Conservation (phyloP, 2,113 vertebrate genomes). For the Castor canadensis region DNA sequence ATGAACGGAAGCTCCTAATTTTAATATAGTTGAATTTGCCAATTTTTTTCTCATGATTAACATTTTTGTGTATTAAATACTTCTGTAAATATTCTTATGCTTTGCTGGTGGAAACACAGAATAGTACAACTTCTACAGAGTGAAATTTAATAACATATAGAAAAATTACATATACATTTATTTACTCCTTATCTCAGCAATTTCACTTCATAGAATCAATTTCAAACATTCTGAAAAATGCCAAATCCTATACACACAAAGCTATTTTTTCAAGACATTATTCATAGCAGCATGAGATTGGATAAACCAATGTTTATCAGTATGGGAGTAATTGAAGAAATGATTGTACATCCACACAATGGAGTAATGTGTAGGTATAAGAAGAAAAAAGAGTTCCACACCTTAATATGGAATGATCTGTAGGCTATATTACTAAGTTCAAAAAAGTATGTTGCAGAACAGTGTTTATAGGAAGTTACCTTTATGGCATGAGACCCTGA, state of each 20-base stretch:
- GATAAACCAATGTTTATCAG: constrained; percentile 1
- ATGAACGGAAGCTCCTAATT: constrained; percentile 22
- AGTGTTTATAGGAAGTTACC: no score
- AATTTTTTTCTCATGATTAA: constrained; percentile 31
- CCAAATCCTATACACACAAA: constrained; percentile 10
- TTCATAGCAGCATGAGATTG: constrained; percentile 40
- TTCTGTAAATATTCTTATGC: constrained; percentile 49
- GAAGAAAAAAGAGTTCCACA: constrained; percentile 46
- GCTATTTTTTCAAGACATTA: constrained; percentile 42
- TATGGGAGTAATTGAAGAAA: constrained; percentile 10
- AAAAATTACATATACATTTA: constrained; percentile 24
- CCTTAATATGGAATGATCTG: background rate
- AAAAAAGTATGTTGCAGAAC: constrained; percentile 42
- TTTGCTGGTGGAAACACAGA: constrained; percentile 65
- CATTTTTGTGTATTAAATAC: constrained; percentile 31
- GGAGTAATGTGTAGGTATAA: background rate
- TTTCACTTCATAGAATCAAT: constrained; percentile 33
- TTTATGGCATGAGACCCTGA: no score
- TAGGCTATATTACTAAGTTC: constrained; percentile 40
- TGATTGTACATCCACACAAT: constrained; percentile 8
- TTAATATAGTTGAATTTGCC: constrained; percentile 30
- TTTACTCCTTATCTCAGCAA: constrained; percentile 38
- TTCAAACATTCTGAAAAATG: constrained; percentile 49
- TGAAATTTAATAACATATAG: constrained; percentile 38
- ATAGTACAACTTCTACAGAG: constrained; percentile 36